Evolutionary conservation across 2,888 invertebrate genomes (phyloP).

Genomic region (Trachelus troglodyta): DNA sequence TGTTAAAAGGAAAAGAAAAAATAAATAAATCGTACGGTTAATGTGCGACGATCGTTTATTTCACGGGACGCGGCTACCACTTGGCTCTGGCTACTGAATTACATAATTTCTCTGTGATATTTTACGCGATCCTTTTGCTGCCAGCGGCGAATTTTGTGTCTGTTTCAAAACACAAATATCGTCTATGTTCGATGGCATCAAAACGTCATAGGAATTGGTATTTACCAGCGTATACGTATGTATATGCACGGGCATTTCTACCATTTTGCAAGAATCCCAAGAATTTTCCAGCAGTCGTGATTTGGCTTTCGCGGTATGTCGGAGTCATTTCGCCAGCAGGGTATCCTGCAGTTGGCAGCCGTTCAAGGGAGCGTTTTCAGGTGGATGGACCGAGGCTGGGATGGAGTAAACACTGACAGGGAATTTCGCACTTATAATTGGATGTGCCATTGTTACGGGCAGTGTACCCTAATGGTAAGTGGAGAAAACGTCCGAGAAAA

Average conservation of each 20-base stretch:
- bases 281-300: slow-evolving; percentile 27
- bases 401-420: slow-evolving; percentile 43
- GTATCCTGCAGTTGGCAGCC: slow-evolving; percentile 47
- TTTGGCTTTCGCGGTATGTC: background rate
- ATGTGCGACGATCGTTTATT: background rate
- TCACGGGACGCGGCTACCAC: background rate
- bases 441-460: slow-evolving; percentile 56
- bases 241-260: background rate
- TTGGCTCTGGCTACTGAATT: background rate
- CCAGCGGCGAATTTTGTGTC: background rate
- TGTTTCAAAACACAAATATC: background rate
- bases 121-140: background rate
- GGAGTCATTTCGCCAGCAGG: slow-evolving; percentile 14
- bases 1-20: background rate
- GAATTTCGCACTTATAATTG: slow-evolving; percentile 63
- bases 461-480: slow-evolving; percentile 54
- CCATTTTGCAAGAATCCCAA: background rate
- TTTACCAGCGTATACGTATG: too few species aligned
- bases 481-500: slow-evolving; percentile 24
- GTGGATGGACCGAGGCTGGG: slow-evolving; percentile 12
- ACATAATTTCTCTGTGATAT: background rate
- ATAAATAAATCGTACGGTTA: background rate
- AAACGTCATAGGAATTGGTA: background rate
- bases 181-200: background rate
- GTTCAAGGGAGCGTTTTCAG: slow-evolving; percentile 39